phyloP scores from a whole-genome alignment of 2,113 vertebrate species.

The Rattus norvegicus region GRCr8 NC_086039.1:12531001-12531500 shows the following conservation, averaged over 20 bases:
- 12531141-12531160: not conserved
- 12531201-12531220: not conserved
- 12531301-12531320: not conserved
- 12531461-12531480: no score
- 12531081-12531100: not conserved
- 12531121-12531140: not conserved
- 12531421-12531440: not conserved
- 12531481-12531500: no score
- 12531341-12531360: constrained; percentile 42
- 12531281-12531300: not conserved
- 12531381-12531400: constrained; percentile 51
- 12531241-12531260: not conserved
- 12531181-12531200: not conserved
- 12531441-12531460: not conserved
- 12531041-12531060: not conserved
- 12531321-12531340: not conserved
- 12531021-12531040: not conserved
- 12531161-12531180: not conserved
- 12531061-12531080: not conserved
- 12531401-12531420: not conserved
- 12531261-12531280: not conserved
- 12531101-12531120: not conserved
- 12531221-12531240: not conserved
- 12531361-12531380: constrained; percentile 38
- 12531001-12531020: not conserved